Conservation (phyloP, 2,797 vertebrate species). For the Enteromius anoplus region DNA sequence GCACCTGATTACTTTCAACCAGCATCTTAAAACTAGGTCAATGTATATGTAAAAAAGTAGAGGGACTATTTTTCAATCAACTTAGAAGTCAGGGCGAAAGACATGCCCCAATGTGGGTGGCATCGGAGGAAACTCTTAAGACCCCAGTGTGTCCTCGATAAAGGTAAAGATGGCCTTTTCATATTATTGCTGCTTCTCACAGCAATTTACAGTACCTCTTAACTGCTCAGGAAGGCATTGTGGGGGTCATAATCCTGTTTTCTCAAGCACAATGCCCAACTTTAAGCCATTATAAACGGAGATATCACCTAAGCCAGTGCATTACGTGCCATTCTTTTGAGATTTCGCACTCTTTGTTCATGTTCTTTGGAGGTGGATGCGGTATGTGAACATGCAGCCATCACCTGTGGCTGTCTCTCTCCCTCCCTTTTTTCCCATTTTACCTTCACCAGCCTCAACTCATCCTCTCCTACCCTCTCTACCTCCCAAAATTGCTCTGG, state of each 20-base stretch:
- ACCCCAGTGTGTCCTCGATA: conserved; percentile 59
- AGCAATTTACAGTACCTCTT: conserved; percentile 40
- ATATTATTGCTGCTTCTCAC: conserved; percentile 24
- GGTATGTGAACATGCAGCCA: conserved; percentile 51
- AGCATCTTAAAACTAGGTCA: conserved; percentile 84
- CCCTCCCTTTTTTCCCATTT: conserved; percentile 43
- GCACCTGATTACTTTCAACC: conserved; percentile 83
- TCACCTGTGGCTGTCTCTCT: conserved; percentile 41
- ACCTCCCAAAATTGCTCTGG: conserved; percentile 54
- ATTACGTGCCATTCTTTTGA: conserved; percentile 51
- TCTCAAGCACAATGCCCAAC: conserved; percentile 48
- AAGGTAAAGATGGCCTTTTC: conserved; percentile 19
- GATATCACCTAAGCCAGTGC: conserved; percentile 52
- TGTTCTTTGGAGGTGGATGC: conserved; percentile 43
- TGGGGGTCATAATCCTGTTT: conserved; percentile 42
- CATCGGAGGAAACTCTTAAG: conserved; percentile 55
- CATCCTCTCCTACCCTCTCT: conserved; percentile 36
- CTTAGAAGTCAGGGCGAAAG: conserved; percentile 72
- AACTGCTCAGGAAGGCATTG: conserved; percentile 34
- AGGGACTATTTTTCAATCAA: conserved; percentile 74
- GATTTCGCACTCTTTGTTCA: conserved; percentile 53
- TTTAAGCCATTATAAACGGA: conserved; percentile 41
- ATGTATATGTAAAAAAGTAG: conserved; percentile 83
- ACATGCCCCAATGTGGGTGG: conserved; percentile 64
- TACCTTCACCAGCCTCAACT: conserved; percentile 40